Evolutionary conservation across 2,797 vertebrate genomes (phyloP).

Genomic region (Buphagus erythrorhynchus): DNA sequence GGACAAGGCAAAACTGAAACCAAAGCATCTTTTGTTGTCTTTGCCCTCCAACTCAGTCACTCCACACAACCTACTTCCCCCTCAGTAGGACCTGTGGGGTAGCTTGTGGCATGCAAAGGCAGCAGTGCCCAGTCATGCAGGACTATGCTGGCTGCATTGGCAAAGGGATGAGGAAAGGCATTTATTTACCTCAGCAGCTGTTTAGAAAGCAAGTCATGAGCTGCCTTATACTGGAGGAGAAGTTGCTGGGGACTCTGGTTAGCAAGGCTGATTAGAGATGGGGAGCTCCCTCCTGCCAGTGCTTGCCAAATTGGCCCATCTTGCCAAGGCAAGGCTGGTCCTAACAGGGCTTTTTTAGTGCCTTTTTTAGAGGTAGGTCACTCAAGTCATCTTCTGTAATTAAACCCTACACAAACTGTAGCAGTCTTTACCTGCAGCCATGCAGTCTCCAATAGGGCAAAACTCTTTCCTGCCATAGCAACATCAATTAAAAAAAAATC

Average conservation of each 20-base stretch:
- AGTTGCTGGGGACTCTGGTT: background rate
- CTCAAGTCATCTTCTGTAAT: background rate
- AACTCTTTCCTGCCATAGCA: background rate
- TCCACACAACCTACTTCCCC: background rate
- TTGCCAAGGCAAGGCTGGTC: background rate
- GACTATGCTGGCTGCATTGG: background rate
- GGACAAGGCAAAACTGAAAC: background rate
- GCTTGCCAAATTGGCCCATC: background rate
- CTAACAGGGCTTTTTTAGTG: background rate
- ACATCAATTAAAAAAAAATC: slow-evolving; percentile 17
- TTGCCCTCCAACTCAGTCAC: background rate
- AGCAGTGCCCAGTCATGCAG: background rate
- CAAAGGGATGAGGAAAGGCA: background rate
- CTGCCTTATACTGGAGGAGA: background rate
- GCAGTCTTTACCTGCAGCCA: background rate
- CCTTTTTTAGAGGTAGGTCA: background rate
- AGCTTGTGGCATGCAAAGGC: background rate
- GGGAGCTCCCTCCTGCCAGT: background rate
- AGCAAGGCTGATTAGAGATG: background rate
- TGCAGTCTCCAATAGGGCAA: background rate
- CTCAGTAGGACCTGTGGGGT: background rate
- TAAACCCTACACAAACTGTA: background rate
- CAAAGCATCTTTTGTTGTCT: background rate
- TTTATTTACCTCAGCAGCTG: background rate
- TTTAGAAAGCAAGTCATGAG: background rate